These are phyloP conservation scores for Enteromius paludinosus DNA, from an alignment of 2,797 vertebrate genomes.

Conservation along the genomic window DNA sequence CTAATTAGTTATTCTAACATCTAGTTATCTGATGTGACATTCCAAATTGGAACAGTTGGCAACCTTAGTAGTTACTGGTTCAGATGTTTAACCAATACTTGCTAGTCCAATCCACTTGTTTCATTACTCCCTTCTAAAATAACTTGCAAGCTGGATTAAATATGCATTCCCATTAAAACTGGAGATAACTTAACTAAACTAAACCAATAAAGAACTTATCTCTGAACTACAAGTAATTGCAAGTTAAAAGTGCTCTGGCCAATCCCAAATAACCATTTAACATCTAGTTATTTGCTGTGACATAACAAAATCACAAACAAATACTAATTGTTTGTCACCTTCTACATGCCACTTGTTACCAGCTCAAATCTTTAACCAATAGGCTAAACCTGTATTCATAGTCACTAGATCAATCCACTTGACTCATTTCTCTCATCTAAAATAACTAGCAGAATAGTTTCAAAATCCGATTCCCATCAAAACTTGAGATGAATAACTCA, in stretches of 20 bases:
- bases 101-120: background rate
- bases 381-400: background rate
- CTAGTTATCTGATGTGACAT: background rate
- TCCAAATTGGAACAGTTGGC: background rate
- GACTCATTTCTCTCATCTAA: background rate
- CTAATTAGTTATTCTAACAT: background rate
- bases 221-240: background rate
- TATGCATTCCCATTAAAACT: too few species aligned
- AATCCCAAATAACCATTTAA: background rate
- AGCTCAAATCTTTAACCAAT: background rate
- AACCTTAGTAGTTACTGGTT: background rate
- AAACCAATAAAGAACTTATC: too few species aligned
- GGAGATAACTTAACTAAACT: too few species aligned
- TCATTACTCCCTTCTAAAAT: background rate
- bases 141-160: background rate
- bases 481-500: background rate
- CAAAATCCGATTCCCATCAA: background rate
- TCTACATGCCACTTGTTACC: background rate
- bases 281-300: background rate
- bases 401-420: background rate
- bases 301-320: background rate
- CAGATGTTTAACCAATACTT: background rate
- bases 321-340: too few species aligned
- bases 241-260: background rate
- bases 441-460: background rate